Evolutionary conservation across 2,113 vertebrate genomes (phyloP), one percentile per base, ranked within the genome.

Genomic region (Phalacrocorax carbo): DNA sequence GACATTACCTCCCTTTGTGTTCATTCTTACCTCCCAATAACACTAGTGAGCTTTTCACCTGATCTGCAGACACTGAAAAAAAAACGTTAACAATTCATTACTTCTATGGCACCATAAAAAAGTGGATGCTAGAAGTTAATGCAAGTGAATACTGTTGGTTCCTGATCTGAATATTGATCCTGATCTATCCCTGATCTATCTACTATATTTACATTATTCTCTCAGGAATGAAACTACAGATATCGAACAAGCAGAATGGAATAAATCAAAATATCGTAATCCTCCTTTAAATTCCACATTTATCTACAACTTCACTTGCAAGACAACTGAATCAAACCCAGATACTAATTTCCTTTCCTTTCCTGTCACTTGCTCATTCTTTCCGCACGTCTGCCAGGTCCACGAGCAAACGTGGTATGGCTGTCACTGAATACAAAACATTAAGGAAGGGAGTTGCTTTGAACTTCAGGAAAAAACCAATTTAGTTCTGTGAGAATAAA

Each of bases 271-370:
- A 65, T 38, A 52, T 19, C 61, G 48, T 69, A 77, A 93, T 89
- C 68, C 40, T 55, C 46, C 51, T 83, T 85, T 92, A 93, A 94
- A 93, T 93, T 80, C n/a, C 66, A 69, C 57, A 82, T 64, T 82
- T 92, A 44, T 92, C 93, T 79, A 82, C 70, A 90, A 25, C 44
- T 82, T 71, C n/a, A 38, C 29, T 34, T 86, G 70, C 2, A 8
- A 85, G 52, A 90, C 14, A 51, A 49, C 7, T 15, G 36, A 76
- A 72, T 68, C 44, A 82, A 93, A 76, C 4, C 42, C 70, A 69
- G 57, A 19, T 15, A 15, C 29, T 29, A 20, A 64, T 71, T 82
- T 76, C 52, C 51, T 62, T 42, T 32, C 27, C 36, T n/a, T n/a
- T 18, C 36, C 36, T 62, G 48, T 36, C 80, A 81, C 19, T 84